Evolutionary conservation across 2,797 vertebrate species (phyloP).

Genomic region (Acanthurus leucopareius): DNA sequence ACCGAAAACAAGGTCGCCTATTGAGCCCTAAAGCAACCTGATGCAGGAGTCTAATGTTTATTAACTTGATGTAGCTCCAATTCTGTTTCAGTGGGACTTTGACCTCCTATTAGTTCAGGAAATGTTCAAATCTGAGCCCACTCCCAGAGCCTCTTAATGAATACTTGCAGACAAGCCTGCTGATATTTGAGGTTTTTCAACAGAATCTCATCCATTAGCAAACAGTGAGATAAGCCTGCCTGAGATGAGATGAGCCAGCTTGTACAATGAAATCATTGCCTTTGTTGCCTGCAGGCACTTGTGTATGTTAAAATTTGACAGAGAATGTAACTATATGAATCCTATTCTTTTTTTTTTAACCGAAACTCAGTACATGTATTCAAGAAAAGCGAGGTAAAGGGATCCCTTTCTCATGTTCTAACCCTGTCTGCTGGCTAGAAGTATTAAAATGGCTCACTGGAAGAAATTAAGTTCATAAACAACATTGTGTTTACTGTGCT

Average conservation of each 20-base stretch:
- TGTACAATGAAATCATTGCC: conserved; percentile 15
- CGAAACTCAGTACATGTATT: conserved; percentile 1
- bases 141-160: conserved; percentile 1
- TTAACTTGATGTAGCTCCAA: background rate
- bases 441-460: conserved; percentile 29
- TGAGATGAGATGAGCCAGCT: conserved; percentile 24
- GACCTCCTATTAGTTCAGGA: background rate
- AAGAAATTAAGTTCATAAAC: conserved; percentile 27
- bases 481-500: conserved; percentile 8
- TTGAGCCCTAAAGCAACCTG: conserved; percentile 1
- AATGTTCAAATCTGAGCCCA: background rate
- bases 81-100: background rate
- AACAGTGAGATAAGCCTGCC: conserved; percentile 29
- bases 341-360: conserved; percentile 12
- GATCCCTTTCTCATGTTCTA: conserved; percentile 12
- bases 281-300: conserved; percentile 21
- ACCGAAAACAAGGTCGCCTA: background rate
- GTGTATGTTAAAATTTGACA: conserved; percentile 43
- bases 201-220: conserved; percentile 37
- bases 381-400: background rate
- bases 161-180: conserved; percentile 2
- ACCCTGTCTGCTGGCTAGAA: conserved; percentile 1
- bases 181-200: conserved; percentile 34
- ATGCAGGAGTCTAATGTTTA: background rate
- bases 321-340: conserved; percentile 10